These are phyloP conservation scores for Thamnophis elegans DNA, from an alignment of 2,797 vertebrate species.

Conservation along the genomic window DNA sequence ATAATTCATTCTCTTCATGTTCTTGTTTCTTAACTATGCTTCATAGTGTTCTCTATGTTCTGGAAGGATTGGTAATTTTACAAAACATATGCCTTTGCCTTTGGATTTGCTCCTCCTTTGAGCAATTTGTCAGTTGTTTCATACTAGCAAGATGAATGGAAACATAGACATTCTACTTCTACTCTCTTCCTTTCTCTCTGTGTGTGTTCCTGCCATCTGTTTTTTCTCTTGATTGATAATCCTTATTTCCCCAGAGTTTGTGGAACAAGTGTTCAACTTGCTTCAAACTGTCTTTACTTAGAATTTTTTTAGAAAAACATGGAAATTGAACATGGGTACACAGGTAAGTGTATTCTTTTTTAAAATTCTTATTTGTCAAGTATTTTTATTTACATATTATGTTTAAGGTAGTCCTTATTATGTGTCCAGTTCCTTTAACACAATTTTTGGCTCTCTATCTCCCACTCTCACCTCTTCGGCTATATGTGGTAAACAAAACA, in stretches of 20 bases:
- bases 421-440: background rate
- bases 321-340: conserved; percentile 10
- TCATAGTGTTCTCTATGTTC: conserved; percentile 5
- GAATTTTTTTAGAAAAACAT: background rate
- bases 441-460: background rate
- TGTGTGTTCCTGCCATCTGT: conserved; percentile 18
- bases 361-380: conserved; percentile 24
- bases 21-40: background rate
- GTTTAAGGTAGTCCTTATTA: background rate
- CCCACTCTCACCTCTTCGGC: background rate
- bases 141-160: conserved; percentile 26
- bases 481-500: background rate
- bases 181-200: conserved; percentile 30
- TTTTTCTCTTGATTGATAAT: conserved; percentile 37
- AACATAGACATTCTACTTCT: conserved; percentile 31
- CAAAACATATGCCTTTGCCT: conserved; percentile 40
- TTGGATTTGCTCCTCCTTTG: conserved; percentile 21
- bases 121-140: conserved; percentile 28
- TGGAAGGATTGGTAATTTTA: conserved; percentile 13
- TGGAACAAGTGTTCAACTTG: conserved; percentile 49
- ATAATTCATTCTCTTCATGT: background rate
- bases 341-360: conserved; percentile 26
- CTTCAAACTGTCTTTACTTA: conserved; percentile 47
- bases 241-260: conserved; percentile 21
- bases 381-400: background rate